Evolutionary conservation across 2,113 vertebrate genomes (phyloP).

Genomic region (Dasyurus viverrinus): DNA sequence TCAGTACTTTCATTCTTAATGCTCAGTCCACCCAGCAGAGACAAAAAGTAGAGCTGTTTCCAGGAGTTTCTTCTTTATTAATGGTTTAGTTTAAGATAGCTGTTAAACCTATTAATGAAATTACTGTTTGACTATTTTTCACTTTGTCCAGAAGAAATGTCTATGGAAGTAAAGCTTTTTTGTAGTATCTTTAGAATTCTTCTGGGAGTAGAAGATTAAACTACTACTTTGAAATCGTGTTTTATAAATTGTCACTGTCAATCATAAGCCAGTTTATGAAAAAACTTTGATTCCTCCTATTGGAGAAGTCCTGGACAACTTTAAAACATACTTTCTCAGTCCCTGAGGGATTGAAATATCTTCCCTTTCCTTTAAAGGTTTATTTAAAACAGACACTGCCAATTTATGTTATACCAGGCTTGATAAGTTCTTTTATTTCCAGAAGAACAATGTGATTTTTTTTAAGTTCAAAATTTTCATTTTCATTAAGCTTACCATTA

Average conservation of each 20-base stretch:
- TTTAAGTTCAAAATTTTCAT: slow-evolving; percentile 17
- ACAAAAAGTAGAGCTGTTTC: slow-evolving; percentile 18
- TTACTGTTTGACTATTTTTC: background rate
- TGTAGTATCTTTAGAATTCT: slow-evolving; percentile 34
- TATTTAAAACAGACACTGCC: background rate
- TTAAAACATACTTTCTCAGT: background rate
- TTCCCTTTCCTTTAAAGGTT: slow-evolving; percentile 4
- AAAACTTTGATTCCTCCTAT: background rate
- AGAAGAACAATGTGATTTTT: background rate
- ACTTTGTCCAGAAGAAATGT: background rate
- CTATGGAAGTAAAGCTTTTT: slow-evolving; percentile 5
- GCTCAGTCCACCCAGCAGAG: background rate
- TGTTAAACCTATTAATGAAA: background rate
- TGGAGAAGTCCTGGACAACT: slow-evolving; percentile 21
- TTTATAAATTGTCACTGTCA: slow-evolving; percentile 5
- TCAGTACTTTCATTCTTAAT: slow-evolving; percentile 28
- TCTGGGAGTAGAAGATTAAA: slow-evolving; percentile 36
- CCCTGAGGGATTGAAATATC: slow-evolving; percentile 13
- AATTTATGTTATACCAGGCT: background rate
- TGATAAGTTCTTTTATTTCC: background rate
- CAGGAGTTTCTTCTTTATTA: background rate
- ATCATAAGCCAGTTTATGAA: background rate
- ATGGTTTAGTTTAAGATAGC: slow-evolving; percentile 36
- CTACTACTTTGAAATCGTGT: slow-evolving; percentile 5
- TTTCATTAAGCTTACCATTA: slow-evolving; percentile 19